Conservation (phyloP, 2,888 invertebrate species). For the Cenopis cana region DNA sequence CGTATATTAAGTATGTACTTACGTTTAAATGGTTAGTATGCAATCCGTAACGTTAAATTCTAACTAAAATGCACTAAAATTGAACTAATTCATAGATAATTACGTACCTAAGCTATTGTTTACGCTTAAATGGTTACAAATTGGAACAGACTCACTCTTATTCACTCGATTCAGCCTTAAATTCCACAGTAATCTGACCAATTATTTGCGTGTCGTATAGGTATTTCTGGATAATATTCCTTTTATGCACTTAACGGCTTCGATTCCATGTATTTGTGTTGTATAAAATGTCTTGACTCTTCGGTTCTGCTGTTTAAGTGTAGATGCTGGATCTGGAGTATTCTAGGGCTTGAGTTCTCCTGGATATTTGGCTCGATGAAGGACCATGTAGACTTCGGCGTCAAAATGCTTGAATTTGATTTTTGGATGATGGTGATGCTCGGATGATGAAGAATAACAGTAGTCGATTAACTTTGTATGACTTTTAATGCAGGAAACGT, state of each 20-base stretch:
- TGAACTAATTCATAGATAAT: too few species aligned
- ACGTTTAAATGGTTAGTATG: too few species aligned
- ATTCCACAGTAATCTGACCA: neutral
- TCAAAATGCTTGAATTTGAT: neutral
- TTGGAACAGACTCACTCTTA: constrained; percentile 25
- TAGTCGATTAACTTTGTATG: neutral
- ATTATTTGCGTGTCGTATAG: neutral
- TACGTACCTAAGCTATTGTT: too few species aligned
- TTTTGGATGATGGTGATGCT: neutral
- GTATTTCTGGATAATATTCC: neutral
- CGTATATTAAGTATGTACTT: too few species aligned
- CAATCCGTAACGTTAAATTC: too few species aligned
- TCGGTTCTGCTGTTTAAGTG: neutral
- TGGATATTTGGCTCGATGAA: too few species aligned
- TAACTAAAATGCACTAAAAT: too few species aligned
- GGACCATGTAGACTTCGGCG: neutral
- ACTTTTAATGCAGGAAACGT: neutral
- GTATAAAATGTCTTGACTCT: neutral
- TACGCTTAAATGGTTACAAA: neutral
- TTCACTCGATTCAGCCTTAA: constrained; percentile 13
- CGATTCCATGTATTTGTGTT: neutral
- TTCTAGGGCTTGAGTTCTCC: neutral
- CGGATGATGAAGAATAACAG: neutral
- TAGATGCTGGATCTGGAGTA: neutral
- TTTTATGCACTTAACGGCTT: neutral